Evolutionary conservation across 2,113 vertebrate genomes (phyloP).

Genomic region (Cheilinus undulatus): DNA sequence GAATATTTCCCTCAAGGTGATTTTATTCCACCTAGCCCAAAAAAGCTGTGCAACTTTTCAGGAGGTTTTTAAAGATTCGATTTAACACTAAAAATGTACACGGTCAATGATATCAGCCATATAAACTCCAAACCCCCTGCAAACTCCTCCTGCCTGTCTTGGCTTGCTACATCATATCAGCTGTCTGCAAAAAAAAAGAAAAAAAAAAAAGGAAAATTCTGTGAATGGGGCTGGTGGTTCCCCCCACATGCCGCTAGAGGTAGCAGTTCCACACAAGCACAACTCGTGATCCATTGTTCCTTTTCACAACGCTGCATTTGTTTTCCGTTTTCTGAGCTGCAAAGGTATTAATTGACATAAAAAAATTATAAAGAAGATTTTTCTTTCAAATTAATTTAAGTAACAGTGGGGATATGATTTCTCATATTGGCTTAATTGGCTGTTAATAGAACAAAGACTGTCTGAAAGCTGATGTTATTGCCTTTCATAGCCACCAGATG

Average conservation of each 20-base stretch:
- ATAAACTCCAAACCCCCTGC: slow-evolving; percentile 39
- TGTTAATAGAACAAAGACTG: slow-evolving; percentile 64
- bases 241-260: slow-evolving; percentile 59
- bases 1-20: background rate
- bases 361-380: background rate
- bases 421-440: slow-evolving; percentile 35
- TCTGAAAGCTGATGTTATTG: slow-evolving; percentile 38
- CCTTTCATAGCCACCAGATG: slow-evolving; percentile 65
- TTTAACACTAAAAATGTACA: slow-evolving; percentile 27
- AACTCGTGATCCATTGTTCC: slow-evolving; percentile 31
- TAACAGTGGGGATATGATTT: background rate
- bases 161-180: slow-evolving; percentile 52
- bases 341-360: background rate
- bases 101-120: slow-evolving; percentile 37
- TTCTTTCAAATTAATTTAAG: background rate
- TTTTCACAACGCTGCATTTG: slow-evolving; percentile 17
- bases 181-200: slow-evolving; percentile 46
- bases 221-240: slow-evolving; percentile 34
- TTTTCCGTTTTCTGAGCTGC: slow-evolving; percentile 1
- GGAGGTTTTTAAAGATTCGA: no score
- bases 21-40: slow-evolving; percentile 1
- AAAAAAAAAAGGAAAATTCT: no score
- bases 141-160: slow-evolving; percentile 48
- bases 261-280: slow-evolving; percentile 38
- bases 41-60: background rate